phyloP scores from a whole-genome alignment of 2,113 vertebrate species.

The Gnathonemus longibarbis region DNA sequence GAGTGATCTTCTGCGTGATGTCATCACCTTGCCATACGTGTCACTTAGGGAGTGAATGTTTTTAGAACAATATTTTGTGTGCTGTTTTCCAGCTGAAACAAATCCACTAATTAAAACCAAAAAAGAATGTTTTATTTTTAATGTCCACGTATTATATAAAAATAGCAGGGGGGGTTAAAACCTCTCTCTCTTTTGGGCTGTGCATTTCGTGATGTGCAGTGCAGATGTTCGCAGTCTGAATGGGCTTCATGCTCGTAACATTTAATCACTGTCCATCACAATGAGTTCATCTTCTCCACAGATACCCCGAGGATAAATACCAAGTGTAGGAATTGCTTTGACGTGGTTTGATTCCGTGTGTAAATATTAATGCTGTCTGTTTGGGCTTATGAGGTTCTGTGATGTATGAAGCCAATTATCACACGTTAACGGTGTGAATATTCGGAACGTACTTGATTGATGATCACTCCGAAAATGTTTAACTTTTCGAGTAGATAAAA shows the following conservation, averaged over 20 bases:
- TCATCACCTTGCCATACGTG: background rate
- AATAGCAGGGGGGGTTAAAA: background rate
- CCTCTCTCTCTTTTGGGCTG: background rate
- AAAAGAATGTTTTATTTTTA: background rate
- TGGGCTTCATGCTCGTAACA: background rate
- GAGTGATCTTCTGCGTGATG: background rate
- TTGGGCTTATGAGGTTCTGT: slow-evolving; percentile 8
- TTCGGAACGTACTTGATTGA: slow-evolving; percentile 16
- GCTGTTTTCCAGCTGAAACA: background rate
- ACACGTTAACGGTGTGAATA: slow-evolving; percentile 12
- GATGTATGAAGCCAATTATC: slow-evolving; percentile 17
- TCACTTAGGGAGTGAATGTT: background rate
- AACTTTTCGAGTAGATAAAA: background rate
- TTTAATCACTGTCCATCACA: background rate
- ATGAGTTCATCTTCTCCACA: background rate
- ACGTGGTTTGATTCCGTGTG: background rate
- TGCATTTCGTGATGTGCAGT: background rate
- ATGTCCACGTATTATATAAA: background rate
- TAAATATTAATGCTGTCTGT: slow-evolving; percentile 10
- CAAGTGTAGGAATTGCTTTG: background rate
- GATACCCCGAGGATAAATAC: background rate
- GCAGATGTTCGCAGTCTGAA: background rate
- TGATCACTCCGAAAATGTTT: background rate
- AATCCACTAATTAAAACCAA: background rate
- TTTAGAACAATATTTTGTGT: background rate